phyloP scores from a whole-genome alignment of 2,888 invertebrate genomes.

The Sinodicranocentrus sp. region DNA sequence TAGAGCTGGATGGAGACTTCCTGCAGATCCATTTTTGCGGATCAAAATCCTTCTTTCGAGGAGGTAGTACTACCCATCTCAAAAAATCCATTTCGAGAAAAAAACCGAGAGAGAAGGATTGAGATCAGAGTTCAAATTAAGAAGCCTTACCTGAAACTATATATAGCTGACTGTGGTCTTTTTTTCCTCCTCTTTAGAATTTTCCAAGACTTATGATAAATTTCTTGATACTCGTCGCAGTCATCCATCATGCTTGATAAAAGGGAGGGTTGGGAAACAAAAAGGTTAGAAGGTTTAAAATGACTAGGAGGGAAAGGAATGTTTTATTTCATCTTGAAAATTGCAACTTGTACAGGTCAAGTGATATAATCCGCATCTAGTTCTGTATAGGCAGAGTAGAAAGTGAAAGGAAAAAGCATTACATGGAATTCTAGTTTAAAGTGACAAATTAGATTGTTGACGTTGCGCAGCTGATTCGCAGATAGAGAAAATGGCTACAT shows the following conservation, averaged over 20 bases:
- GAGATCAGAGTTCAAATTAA: conserved; percentile 49
- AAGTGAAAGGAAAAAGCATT: too few relatives aligned
- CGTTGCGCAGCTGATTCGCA: too few relatives aligned
- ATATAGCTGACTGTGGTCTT: background rate
- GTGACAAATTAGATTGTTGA: too few relatives aligned
- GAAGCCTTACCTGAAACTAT: conserved; percentile 21
- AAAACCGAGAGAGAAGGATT: conserved; percentile 5
- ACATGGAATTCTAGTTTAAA: too few relatives aligned
- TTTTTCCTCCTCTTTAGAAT: background rate
- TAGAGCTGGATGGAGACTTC: too few relatives aligned
- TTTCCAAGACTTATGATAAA: background rate
- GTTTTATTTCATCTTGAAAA: too few relatives aligned
- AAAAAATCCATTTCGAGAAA: conserved; percentile 4
- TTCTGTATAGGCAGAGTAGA: too few relatives aligned
- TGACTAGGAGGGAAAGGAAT: too few relatives aligned
- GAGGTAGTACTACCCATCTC: background rate
- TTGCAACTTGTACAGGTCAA: too few relatives aligned
- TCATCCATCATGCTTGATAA: conserved; percentile 4
- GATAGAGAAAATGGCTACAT: too few relatives aligned
- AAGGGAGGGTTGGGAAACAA: background rate
- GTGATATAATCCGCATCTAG: too few relatives aligned
- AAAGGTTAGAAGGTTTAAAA: background rate
- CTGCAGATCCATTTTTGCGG: conserved; percentile 23
- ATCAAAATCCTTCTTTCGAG: conserved; percentile 18
- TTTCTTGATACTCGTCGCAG: background rate